Evolutionary conservation across 2,113 vertebrate genomes (phyloP).

Genomic region (Anthoscopus minutus): DNA sequence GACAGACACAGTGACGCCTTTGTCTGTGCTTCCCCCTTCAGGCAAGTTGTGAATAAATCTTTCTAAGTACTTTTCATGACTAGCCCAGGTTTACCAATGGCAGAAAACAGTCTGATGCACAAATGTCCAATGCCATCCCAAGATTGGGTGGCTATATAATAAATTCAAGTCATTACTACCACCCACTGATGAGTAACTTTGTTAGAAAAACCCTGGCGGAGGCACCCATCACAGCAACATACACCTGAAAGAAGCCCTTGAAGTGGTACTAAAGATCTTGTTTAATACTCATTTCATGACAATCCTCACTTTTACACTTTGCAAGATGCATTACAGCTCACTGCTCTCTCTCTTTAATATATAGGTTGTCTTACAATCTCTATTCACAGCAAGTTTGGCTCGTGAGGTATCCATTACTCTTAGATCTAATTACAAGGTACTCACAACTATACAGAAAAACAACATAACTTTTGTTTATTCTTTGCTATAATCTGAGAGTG

Average conservation of each 20-base stretch:
- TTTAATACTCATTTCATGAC: background rate
- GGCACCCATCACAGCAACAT: background rate
- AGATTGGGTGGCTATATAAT: background rate
- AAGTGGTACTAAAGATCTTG: background rate
- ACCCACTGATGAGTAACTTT: background rate
- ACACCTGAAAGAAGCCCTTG: background rate
- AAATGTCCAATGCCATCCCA: rapidly evolving
- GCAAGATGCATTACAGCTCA: background rate
- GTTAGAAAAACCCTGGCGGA: background rate
- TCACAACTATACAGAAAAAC: background rate
- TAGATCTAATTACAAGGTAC: background rate
- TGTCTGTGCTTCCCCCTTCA: background rate
- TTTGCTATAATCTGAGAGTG: background rate
- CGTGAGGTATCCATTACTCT: background rate
- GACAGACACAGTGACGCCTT: background rate
- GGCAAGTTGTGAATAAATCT: background rate
- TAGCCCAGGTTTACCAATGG: background rate
- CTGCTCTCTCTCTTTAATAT: background rate
- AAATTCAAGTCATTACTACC: background rate
- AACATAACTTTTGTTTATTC: background rate
- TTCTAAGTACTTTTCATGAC: background rate
- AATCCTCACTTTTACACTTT: background rate
- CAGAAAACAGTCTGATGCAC: background rate
- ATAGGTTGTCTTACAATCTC: background rate
- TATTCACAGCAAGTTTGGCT: background rate